Evolutionary conservation across 2,113 vertebrate genomes (phyloP).

Genomic region (Crotalus tigris): DNA sequence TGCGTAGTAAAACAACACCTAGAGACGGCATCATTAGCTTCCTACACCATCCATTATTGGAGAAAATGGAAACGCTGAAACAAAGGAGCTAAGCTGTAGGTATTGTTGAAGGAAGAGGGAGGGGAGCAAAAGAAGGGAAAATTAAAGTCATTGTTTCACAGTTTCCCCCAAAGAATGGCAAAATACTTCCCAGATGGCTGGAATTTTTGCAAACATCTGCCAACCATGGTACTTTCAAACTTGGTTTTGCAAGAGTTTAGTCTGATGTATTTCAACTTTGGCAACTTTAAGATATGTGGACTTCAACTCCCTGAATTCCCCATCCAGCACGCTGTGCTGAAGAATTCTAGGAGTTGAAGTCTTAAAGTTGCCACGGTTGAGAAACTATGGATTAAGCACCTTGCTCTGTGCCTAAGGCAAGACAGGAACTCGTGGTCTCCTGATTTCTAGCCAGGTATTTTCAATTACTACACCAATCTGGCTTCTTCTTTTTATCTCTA

Average conservation of each 20-base stretch:
- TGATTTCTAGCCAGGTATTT: not conserved
- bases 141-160: not conserved
- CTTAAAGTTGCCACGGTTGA: not conserved
- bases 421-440: not conserved
- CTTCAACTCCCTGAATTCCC: not conserved
- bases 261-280: not conserved
- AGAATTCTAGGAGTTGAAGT: not conserved
- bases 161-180: conserved; percentile 20
- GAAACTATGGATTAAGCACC: not conserved
- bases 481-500: not conserved
- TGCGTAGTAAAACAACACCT: conserved; percentile 76
- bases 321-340: not conserved
- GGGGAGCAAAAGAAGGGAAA: not conserved
- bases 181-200: not conserved
- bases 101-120: not conserved
- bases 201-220: not conserved
- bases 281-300: not conserved
- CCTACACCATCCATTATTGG: conserved; percentile 70
- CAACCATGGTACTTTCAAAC: not conserved
- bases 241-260: not conserved
- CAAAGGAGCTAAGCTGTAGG: conserved; percentile 34
- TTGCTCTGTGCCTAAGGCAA: not conserved
- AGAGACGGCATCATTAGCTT: conserved; percentile 85
- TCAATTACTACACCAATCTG: not conserved
- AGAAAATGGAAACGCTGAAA: conserved; percentile 69